Percentiles rank a stretch among this genome's conserved stretches.
Evolutionary conservation across 2,797 vertebrate species (phyloP).

Genomic region (Neosilurus mollespiculum): DNA sequence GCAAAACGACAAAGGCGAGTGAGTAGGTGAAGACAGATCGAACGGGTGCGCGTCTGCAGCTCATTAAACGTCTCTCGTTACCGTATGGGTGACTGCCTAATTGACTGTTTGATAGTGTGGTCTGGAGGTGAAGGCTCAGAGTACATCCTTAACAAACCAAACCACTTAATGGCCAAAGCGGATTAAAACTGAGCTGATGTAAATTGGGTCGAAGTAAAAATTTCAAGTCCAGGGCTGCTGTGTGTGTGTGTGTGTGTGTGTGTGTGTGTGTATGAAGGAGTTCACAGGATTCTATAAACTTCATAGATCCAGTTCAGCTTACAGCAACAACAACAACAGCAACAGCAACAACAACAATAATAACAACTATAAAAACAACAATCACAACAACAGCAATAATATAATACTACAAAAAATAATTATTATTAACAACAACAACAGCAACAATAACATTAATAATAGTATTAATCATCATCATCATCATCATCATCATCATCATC

Average conservation of each 20-base stretch:
- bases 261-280: background rate
- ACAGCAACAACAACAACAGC: background rate
- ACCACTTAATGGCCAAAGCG: constrained; percentile 76
- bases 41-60: constrained; percentile 51
- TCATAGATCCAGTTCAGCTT: background rate
- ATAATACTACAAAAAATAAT: no score
- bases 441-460: constrained; percentile 2
- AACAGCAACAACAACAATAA: background rate
- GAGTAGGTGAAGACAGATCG: constrained; percentile 38
- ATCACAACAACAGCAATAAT: background rate
- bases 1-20: constrained; percentile 42
- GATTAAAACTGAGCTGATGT: constrained; percentile 47
- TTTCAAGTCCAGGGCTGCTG: background rate
- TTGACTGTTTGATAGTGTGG: constrained; percentile 79
- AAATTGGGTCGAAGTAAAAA: background rate
- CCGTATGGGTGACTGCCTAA: constrained; percentile 75
- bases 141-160: constrained; percentile 75
- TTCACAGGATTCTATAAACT: background rate
- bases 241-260: no score
- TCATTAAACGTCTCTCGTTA: constrained; percentile 55
- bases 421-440: background rate
- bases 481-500: background rate
- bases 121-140: constrained; percentile 71
- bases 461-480: background rate
- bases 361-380: background rate